Evolutionary conservation across 1,140 invertebrate species (phyloP).

Genomic region (Coptotermes formosanus): DNA sequence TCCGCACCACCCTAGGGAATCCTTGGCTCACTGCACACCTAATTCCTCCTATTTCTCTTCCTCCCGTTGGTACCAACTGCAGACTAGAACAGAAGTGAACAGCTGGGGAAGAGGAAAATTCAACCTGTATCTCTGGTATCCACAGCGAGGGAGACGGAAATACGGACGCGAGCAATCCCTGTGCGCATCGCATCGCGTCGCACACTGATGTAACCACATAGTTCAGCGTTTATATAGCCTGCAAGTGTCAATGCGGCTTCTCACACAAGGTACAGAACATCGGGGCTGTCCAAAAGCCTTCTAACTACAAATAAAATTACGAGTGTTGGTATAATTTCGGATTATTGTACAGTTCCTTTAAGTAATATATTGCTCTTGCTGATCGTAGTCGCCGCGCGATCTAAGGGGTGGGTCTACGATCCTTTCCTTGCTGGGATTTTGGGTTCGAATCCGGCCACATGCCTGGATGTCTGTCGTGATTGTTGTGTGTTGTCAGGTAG

Average conservation of each 20-base stretch:
- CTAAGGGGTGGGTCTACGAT: too few relatives aligned
- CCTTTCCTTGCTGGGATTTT: too few relatives aligned
- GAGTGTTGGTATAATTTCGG: too few relatives aligned
- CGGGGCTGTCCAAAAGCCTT: neutral
- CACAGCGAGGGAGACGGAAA: neutral
- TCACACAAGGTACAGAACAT: neutral
- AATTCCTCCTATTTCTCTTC: conserved; percentile 16
- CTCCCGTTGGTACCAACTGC: neutral
- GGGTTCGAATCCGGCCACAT: too few relatives aligned
- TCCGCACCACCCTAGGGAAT: neutral
- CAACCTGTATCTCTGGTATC: neutral
- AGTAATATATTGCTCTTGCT: too few relatives aligned
- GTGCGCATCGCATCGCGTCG: neutral
- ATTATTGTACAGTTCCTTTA: too few relatives aligned
- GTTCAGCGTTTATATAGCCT: neutral
- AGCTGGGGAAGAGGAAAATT: neutral
- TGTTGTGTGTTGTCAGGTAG: too few relatives aligned
- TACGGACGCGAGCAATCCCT: neutral
- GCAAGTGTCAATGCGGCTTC: neutral
- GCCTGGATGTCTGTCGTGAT: too few relatives aligned
- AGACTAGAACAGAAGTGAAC: conserved; percentile 1
- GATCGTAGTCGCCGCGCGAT: too few relatives aligned
- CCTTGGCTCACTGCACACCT: conserved; percentile 5
- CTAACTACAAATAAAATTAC: too few relatives aligned
- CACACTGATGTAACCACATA: conserved; percentile 3